These are phyloP conservation scores for Sclerurus mexicanus DNA, from an alignment of 2,113 vertebrate species.

Conservation along the genomic window DNA sequence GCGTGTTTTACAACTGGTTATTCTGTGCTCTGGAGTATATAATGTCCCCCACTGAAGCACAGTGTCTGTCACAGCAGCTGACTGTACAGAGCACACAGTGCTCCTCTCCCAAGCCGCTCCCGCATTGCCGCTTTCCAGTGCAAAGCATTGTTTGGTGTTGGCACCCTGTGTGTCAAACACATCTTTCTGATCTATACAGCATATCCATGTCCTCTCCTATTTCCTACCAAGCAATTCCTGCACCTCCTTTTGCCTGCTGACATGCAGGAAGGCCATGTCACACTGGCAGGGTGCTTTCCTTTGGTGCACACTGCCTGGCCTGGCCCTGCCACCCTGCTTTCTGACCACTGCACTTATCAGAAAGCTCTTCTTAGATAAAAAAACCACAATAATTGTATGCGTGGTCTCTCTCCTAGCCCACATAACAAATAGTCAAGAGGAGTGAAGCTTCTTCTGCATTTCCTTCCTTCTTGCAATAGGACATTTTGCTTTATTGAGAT, in stretches of 20 bases:
- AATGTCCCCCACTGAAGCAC: neutral
- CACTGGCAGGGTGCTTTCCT: neutral
- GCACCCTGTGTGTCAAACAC: neutral
- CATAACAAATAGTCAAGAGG: neutral
- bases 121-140: neutral
- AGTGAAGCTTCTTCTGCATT: neutral
- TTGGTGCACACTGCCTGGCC: neutral
- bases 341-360: neutral
- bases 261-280: neutral
- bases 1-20: neutral
- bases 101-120: neutral
- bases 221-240: neutral
- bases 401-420: neutral
- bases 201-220: neutral
- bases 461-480: neutral
- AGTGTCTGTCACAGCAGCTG: neutral
- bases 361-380: neutral
- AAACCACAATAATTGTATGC: fast-evolving
- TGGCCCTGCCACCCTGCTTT: neutral
- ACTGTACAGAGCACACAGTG: neutral
- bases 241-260: neutral
- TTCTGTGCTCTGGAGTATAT: neutral
- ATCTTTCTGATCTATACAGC: neutral
- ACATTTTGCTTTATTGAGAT: neutral
- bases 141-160: neutral